Conservation (phyloP, 2,797 vertebrate species). For the Sebastes iracundus region DNA sequence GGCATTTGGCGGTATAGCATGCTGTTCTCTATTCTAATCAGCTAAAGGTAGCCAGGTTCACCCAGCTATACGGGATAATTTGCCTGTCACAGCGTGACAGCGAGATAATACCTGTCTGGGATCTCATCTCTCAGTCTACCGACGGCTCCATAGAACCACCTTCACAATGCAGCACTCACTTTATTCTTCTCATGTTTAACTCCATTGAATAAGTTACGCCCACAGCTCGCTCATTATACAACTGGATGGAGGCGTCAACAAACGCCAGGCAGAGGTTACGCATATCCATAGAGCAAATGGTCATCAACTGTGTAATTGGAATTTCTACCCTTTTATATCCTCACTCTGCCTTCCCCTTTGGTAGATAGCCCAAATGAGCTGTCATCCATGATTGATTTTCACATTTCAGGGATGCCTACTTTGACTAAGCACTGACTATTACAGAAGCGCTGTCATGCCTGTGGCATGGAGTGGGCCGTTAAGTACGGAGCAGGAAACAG, state of each 20-base stretch:
- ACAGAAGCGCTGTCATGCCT: conserved; percentile 55
- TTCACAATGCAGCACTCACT: not conserved
- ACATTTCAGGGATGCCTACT: conserved; percentile 77
- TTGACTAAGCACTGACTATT: conserved; percentile 71
- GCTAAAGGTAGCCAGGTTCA: conserved; percentile 8
- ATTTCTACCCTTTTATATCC: conserved; percentile 64
- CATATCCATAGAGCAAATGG: conserved; percentile 62
- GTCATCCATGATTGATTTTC: conserved; percentile 81
- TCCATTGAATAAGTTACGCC: conserved; percentile 30
- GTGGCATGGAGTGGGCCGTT: conserved; percentile 52
- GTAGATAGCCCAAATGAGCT: conserved; percentile 77
- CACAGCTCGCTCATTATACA: conserved; percentile 58
- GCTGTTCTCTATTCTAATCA: conserved; percentile 32
- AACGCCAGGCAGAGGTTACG: conserved; percentile 61
- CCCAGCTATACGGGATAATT: conserved; percentile 11
- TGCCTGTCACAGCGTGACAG: not conserved
- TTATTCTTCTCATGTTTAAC: conserved; percentile 31
- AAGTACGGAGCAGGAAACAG: conserved; percentile 35
- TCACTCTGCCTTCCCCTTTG: conserved; percentile 36
- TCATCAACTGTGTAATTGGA: conserved; percentile 75
- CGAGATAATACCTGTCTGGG: not conserved
- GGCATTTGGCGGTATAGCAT: not conserved
- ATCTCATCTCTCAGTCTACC: conserved; percentile 17
- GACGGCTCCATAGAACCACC: not conserved
- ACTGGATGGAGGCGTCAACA: conserved; percentile 53